Base-by-base conservation (phyloP, 1,140 invertebrate genomes). In the Lamellibrachia luymesi region DNA sequence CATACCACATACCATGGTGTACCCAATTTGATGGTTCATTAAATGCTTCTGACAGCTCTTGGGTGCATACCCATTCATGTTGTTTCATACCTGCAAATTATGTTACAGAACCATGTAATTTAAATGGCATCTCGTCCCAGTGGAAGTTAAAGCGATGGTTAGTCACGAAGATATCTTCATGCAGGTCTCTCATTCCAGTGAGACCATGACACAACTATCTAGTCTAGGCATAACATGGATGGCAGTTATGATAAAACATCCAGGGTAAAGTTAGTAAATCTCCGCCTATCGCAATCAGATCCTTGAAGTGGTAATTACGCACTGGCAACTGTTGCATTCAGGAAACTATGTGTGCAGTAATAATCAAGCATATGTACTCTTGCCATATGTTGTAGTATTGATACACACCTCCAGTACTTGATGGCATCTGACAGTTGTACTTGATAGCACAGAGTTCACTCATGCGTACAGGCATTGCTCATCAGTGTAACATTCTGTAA, bases 21-120 rank as follows among this genome's bases (percentile, higher is more conserved):
- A 80, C 64, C 64, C 64, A 80, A 80, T 80, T 80, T 80, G 64
- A 80, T 80, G 64, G 64, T 22, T 80, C 64, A 80, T 80, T 80
- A 80, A 80, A 17, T 80, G 64, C 25, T 80, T 80, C 64, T 80
- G 64, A 17, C 64, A 80, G 64, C 64, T 80, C 64, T 2, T 80
- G 25, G 7, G 8, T 80, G 64, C 64, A 22, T 22, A 80, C 0
- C 2, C 25, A 80, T 80, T 80, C 64, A 22, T 4, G 2, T 22
- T 10, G 64, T 80, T 80, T 80, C 64, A 80, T 80, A 80, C 64
- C 64, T 80, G 64, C 64, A 10, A 80, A 22, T 80, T 17, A 10
- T 80, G 64, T 22, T 80, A 80, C 13, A 2, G 25, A 80, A 80
- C 64, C 64, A 80, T 80, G 25, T 80, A 80, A 80, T 80, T 80